These are phyloP conservation scores for Pachypsylla venusta DNA, from an alignment of 1,140 invertebrate genomes.

Conservation along the genomic window DNA sequence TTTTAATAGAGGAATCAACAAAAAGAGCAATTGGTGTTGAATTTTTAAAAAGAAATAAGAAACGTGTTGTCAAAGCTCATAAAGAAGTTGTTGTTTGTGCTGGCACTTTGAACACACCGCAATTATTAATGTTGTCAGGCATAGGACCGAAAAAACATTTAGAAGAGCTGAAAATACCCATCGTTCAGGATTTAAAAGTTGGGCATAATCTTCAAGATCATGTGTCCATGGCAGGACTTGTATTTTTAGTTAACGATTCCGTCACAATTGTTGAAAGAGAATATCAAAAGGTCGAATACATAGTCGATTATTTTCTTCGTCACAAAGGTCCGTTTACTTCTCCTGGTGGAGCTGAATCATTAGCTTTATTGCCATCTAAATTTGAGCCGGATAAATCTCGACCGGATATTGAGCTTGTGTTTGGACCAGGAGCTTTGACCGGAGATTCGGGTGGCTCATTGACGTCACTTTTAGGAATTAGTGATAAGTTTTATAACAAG, in stretches of 20 bases:
- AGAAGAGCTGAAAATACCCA: slow-evolving; percentile 42
- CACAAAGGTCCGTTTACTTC: slow-evolving; percentile 29
- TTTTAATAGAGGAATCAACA: slow-evolving; percentile 44
- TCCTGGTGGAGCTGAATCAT: slow-evolving; percentile 33
- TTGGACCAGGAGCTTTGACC: slow-evolving; percentile 54
- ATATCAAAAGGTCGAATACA: slow-evolving; percentile 46
- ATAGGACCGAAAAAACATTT: slow-evolving; percentile 51
- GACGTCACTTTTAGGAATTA: slow-evolving; percentile 32
- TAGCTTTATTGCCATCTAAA: slow-evolving; percentile 32
- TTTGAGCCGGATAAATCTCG: slow-evolving; percentile 28
- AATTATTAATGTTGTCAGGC: slow-evolving; percentile 53
- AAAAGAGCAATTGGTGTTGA: slow-evolving; percentile 47
- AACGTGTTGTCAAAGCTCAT: slow-evolving; percentile 30
- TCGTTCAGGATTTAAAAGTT: slow-evolving; percentile 39
- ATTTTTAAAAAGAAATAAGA: slow-evolving; percentile 36
- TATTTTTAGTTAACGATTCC: slow-evolving; percentile 35
- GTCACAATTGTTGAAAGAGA: slow-evolving; percentile 39
- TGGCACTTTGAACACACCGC: slow-evolving; percentile 46
- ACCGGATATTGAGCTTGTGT: slow-evolving; percentile 64
- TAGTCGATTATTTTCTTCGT: slow-evolving; percentile 31
- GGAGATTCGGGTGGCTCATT: slow-evolving; percentile 53
- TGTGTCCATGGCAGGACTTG: slow-evolving; percentile 41
- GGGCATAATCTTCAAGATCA: slow-evolving; percentile 42
- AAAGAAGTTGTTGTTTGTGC: slow-evolving; percentile 50
- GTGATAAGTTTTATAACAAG: slow-evolving; percentile 20